These are phyloP conservation scores for Pterocles burchelli DNA, from an alignment of 2,113 vertebrate species.

Conservation along the genomic window DNA sequence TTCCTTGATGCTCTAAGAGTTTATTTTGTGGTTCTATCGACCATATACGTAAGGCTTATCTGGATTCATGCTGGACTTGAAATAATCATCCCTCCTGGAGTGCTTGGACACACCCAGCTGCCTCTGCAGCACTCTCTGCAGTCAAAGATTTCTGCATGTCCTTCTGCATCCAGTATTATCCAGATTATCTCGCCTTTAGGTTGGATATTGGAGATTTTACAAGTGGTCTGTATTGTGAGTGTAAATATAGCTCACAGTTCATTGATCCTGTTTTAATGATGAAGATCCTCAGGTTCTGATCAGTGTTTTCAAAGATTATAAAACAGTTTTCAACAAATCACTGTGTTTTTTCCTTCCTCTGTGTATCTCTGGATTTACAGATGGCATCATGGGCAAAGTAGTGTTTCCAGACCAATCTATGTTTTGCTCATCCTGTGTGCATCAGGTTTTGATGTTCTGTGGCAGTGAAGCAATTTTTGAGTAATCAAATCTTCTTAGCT, in stretches of 20 bases:
- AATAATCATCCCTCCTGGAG: neutral
- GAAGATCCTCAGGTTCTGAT: neutral
- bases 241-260: neutral
- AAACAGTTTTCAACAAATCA: neutral
- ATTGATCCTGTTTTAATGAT: neutral
- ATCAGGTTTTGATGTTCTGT: neutral
- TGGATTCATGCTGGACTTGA: neutral
- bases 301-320: neutral
- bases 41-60: rapidly evolving
- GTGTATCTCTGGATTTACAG: neutral
- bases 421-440: too few species aligned
- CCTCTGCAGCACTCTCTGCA: neutral
- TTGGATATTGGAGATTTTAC: neutral
- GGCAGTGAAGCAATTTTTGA: neutral
- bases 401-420: neutral
- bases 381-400: neutral
- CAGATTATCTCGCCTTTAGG: neutral
- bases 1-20: neutral
- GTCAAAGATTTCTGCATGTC: neutral
- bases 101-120: neutral
- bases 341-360: neutral
- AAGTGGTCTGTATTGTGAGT: neutral
- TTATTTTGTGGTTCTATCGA: neutral
- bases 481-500: neutral
- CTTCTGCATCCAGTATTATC: neutral